Conservation (phyloP, 92 coral and sea anemone genomes). For the Zoanthus solanderi region DNA sequence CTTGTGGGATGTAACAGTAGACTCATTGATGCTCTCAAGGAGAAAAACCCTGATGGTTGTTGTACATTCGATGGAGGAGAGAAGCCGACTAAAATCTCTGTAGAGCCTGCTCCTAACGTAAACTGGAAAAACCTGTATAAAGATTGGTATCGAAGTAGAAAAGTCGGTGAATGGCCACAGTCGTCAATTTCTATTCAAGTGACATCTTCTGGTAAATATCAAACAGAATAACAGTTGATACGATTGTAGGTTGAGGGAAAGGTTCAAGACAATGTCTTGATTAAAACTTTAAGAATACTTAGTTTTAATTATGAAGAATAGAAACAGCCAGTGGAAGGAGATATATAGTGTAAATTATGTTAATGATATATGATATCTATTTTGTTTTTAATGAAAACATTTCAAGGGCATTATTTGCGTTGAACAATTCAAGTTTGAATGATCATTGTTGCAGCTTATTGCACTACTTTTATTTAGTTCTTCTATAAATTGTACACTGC, state of each 20-base stretch:
- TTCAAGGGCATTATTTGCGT: too few species aligned
- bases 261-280: background rate
- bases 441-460: too few species aligned
- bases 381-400: too few species aligned
- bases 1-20: conserved; percentile 55
- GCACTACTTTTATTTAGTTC: too few species aligned
- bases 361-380: too few species aligned
- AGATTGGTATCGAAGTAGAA: conserved; percentile 83
- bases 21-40: background rate
- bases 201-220: background rate
- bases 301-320: background rate
- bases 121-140: conserved; percentile 81
- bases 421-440: too few species aligned
- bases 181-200: conserved; percentile 20
- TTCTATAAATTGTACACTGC: too few species aligned
- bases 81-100: background rate
- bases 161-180: conserved; percentile 86
- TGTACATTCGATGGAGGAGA: background rate
- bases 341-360: too few species aligned
- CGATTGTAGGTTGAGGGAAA: background rate
- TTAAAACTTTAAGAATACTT: background rate
- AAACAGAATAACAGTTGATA: background rate
- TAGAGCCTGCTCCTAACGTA: background rate
- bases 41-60: conserved; percentile 9
- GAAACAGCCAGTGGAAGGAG: too few species aligned